Evolutionary conservation across 2,888 invertebrate species (phyloP).

Genomic region (Ernsta delagoae): DNA sequence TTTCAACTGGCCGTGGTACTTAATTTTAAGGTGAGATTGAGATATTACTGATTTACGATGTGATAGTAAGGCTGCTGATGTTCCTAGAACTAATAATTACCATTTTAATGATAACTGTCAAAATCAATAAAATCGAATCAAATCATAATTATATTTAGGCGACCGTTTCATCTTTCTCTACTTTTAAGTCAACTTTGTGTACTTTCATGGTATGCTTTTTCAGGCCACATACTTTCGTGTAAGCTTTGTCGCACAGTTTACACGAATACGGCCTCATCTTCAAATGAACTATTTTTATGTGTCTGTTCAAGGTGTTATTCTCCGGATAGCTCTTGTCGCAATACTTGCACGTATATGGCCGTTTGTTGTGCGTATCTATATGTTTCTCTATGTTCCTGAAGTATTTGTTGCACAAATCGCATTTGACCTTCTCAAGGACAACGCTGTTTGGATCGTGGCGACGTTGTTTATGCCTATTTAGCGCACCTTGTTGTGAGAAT

Average conservation of each 20-base stretch:
- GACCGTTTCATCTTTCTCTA: slow-evolving; percentile 23
- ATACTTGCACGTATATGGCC: slow-evolving; percentile 42
- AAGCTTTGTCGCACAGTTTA: slow-evolving; percentile 5
- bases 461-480: slow-evolving; percentile 36
- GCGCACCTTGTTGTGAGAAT: slow-evolving; percentile 36
- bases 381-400: slow-evolving; percentile 47
- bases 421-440: slow-evolving; percentile 36
- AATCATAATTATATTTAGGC: too few species aligned
- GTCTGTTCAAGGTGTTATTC: slow-evolving; percentile 48
- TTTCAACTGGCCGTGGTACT: too few species aligned
- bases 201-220: neutral
- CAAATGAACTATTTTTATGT: slow-evolving; percentile 37
- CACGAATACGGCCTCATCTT: neutral
- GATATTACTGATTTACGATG: too few species aligned
- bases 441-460: slow-evolving; percentile 33
- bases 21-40: too few species aligned
- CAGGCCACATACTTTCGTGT: neutral
- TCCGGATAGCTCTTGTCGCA: slow-evolving; percentile 43
- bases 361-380: slow-evolving; percentile 43
- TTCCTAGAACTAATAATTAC: too few species aligned
- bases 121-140: too few species aligned
- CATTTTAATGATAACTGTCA: too few species aligned
- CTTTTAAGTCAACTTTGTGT: neutral
- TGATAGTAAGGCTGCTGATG: too few species aligned
- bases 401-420: slow-evolving; percentile 47